Conservation (phyloP, 2,797 vertebrate species). For the Gadopsis marmoratus region DNA sequence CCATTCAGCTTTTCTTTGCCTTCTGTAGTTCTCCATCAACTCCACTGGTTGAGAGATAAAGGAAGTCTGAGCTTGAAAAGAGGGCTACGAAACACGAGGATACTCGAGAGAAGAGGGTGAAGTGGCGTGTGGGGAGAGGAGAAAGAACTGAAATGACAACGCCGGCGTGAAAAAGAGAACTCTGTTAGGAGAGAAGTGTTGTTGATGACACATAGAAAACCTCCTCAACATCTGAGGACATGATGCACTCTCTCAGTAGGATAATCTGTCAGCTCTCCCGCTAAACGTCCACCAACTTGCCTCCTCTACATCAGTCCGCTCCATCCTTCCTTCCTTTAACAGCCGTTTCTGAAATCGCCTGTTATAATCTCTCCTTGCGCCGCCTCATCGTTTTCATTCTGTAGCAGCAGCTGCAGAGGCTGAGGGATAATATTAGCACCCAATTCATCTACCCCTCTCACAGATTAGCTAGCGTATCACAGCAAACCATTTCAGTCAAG, state of each 20-base stretch:
- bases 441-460: conserved; percentile 49
- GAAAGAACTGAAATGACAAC: conserved; percentile 25
- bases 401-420: conserved; percentile 60
- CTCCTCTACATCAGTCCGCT: conserved; percentile 8
- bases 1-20: conserved; percentile 14
- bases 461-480: conserved; percentile 37
- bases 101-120: conserved; percentile 39
- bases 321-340: conserved; percentile 21
- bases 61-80: conserved; percentile 29
- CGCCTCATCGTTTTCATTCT: conserved; percentile 44
- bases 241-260: conserved; percentile 31
- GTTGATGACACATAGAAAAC: conserved; percentile 21
- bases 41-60: conserved; percentile 38
- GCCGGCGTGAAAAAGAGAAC: conserved; percentile 13
- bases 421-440: conserved; percentile 66
- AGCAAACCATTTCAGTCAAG: conserved; percentile 32
- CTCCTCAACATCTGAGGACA: conserved; percentile 32
- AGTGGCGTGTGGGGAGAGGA: conserved; percentile 11
- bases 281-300: conserved; percentile 15
- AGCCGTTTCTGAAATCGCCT: conserved; percentile 46
- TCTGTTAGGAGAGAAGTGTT: conserved; percentile 21
- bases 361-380: conserved; percentile 32
- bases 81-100: conserved; percentile 31
- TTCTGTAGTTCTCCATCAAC: conserved; percentile 1
- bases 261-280: conserved; percentile 35